Base-by-base conservation (phyloP, 2,113 vertebrate species). In the Synchiropus splendidus region DNA sequence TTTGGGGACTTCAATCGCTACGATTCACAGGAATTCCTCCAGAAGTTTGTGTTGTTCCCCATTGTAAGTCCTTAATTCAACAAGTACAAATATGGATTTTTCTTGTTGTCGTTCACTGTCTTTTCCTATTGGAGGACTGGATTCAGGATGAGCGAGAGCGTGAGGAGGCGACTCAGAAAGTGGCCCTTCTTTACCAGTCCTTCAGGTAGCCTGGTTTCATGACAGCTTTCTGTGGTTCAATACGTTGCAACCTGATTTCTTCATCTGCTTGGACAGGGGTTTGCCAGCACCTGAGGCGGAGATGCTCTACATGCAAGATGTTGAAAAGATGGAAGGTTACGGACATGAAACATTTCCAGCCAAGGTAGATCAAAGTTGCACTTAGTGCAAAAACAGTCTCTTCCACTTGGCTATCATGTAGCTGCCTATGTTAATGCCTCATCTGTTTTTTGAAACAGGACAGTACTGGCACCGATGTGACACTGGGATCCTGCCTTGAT, bases 1-100 rank as follows among this genome's bases (percentile, higher is more conserved):
- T 97, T 99, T 81, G 94, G 95, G 73, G 93, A 99, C 78, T 95
- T 90, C 54, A 90, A 89, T 78, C 89, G 89, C 30, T 97, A 94
- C 87, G 92, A 97, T 70, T 98, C 93, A 45, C 92, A 97, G 70
- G 95, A 98, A 46, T 98, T 98, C 72, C 89, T 96, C 13, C 90
- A 97, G 82, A 92, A 94, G 78, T 95, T 92, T 79, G 90, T 88
- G 62, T 87, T 98, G 44, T 89, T 99, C 69, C 95, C 95, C 48
- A 92, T 97, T 79, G 95, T 99, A 87, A 92, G 92, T 44, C 3
- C 61, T 45, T 30, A 5, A 3, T 5, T 18, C 1, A 10, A 39
- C 13, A 2, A 2, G 15, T 10, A 2, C 18, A 2, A 35, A 35
- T 21, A 10, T 2, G 39, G 10, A 30, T 33, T 0, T 33, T 6